Percentiles rank a stretch among this genome's conserved stretches.
Conservation (phyloP, 2,888 invertebrate species). For the Caenorhabditis sp. region DNA sequence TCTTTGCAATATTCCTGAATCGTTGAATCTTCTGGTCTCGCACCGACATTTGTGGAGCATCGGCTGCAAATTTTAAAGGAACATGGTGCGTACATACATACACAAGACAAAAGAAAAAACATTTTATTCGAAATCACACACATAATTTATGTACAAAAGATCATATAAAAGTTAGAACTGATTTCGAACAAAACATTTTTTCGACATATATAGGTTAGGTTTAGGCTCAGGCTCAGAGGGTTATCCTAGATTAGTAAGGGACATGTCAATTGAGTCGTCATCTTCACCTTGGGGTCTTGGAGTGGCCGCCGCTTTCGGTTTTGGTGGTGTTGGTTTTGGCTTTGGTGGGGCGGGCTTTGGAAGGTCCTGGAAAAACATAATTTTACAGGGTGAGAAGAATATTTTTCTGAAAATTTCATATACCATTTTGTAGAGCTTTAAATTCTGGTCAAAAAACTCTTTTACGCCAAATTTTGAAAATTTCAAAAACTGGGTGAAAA, state of each 20-base stretch:
- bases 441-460: too few relatives aligned
- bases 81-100: not conserved
- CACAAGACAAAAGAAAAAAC: not conserved
- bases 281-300: slow-evolving; percentile 31
- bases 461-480: too few relatives aligned
- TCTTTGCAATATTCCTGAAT: slow-evolving; percentile 28
- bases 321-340: slow-evolving; percentile 8
- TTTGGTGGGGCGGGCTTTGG: not conserved
- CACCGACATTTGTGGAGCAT: slow-evolving; percentile 19
- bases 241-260: slow-evolving; percentile 32
- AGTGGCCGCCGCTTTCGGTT: slow-evolving; percentile 8
- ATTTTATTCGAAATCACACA: too few relatives aligned
- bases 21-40: slow-evolving; percentile 24
- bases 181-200: not conserved
- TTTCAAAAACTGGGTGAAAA: too few relatives aligned
- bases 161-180: not conserved
- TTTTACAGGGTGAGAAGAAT: too few relatives aligned
- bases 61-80: slow-evolving; percentile 20
- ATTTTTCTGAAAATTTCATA: too few relatives aligned
- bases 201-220: not conserved
- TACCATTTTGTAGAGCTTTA: too few relatives aligned
- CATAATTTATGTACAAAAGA: too few relatives aligned
- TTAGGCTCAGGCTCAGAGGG: not conserved
- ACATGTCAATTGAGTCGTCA: slow-evolving; percentile 41
- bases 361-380: too few relatives aligned